Conservation (phyloP, 2,888 invertebrate genomes). For the Troides oblongomaculatus region DNA sequence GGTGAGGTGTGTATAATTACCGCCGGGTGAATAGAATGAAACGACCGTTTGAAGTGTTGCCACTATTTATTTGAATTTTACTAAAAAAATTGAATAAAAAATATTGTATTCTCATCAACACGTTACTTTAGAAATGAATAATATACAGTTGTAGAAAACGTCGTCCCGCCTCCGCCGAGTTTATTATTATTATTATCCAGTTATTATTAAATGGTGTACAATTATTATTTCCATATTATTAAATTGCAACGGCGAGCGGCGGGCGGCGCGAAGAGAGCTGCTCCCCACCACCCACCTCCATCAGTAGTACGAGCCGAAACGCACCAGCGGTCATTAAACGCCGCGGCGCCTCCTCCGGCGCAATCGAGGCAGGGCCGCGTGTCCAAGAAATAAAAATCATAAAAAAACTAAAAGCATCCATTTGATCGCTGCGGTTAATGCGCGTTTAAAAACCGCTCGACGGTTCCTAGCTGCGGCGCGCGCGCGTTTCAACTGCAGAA, state of each 20-base stretch:
- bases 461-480: background rate
- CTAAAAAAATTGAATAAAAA: conserved; percentile 81
- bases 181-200: conserved; percentile 40
- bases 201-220: conserved; percentile 18
- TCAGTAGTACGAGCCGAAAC: background rate
- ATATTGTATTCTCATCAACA: conserved; percentile 78
- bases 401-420: conserved; percentile 3
- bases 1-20: no score
- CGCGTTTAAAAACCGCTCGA: conserved; percentile 22
- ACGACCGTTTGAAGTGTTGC: conserved; percentile 59
- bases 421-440: conserved; percentile 1
- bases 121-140: conserved; percentile 76
- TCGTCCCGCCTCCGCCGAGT: conserved; percentile 45
- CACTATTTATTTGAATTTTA: conserved; percentile 78
- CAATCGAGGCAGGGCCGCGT: background rate
- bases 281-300: background rate
- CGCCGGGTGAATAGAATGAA: conserved; percentile 36
- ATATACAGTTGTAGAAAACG: conserved; percentile 74
- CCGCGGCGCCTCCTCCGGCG: background rate
- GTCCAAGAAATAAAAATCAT: conserved; percentile 1
- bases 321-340: conserved; percentile 16
- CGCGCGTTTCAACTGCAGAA: background rate
- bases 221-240: conserved; percentile 33
- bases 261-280: conserved; percentile 18
- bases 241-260: conserved; percentile 35